phyloP scores from a whole-genome alignment of 2,113 vertebrate species.

The Thomomys bottae region DNA sequence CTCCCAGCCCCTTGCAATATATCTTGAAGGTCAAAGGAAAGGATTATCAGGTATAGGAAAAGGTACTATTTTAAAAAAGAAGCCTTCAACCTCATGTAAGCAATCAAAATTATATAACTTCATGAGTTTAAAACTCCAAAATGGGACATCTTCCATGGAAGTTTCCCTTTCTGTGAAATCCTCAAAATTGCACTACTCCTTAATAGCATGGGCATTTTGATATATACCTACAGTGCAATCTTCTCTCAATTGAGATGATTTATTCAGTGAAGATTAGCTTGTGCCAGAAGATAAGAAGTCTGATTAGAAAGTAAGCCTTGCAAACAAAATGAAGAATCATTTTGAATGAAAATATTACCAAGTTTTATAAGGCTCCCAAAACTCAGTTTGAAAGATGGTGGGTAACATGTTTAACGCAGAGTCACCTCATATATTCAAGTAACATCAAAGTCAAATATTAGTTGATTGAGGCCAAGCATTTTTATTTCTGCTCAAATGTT shows the following conservation, averaged over 20 bases:
- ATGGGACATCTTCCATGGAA: not conserved
- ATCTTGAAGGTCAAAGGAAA: not conserved
- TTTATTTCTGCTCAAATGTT: slow-evolving; percentile 55
- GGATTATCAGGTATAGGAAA: not conserved
- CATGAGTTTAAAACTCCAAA: not conserved
- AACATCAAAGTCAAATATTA: slow-evolving; percentile 62
- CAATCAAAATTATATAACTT: not conserved
- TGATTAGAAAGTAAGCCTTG: slow-evolving; percentile 71
- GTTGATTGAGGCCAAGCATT: slow-evolving; percentile 62
- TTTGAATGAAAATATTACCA: slow-evolving; percentile 41
- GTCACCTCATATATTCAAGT: slow-evolving; percentile 54
- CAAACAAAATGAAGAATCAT: slow-evolving; percentile 54
- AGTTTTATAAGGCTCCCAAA: slow-evolving; percentile 41
- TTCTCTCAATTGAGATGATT: not conserved
- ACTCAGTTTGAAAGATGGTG: slow-evolving; percentile 34
- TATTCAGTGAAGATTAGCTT: slow-evolving; percentile 52
- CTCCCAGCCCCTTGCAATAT: not conserved
- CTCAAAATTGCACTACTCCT: not conserved
- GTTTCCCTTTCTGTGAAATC: not conserved
- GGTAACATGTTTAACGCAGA: slow-evolving; percentile 54
- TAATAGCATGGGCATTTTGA: not conserved
- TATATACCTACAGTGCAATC: not conserved
- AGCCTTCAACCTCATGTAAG: not conserved
- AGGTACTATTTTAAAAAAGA: not conserved
- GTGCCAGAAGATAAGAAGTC: slow-evolving; percentile 71